These are phyloP conservation scores for Geopemphigus sp. DNA, from an alignment of 1,140 invertebrate species.

Conservation along the genomic window DNA sequence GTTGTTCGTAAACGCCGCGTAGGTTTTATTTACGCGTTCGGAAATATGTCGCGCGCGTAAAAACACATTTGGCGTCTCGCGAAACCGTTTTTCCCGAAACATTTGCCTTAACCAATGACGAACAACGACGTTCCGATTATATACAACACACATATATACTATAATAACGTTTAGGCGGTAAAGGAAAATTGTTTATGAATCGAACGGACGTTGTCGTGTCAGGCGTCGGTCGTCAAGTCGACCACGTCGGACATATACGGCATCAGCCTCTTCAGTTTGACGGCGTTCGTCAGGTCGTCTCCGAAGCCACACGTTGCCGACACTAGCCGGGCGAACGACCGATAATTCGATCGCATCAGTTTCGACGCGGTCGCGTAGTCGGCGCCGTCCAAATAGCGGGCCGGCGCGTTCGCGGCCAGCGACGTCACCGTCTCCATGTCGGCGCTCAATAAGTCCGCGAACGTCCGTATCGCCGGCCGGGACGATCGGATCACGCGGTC, in stretches of 20 bases:
- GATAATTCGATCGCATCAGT: slow-evolving; percentile 19
- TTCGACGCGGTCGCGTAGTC: neutral
- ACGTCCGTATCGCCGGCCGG: neutral
- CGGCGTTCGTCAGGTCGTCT: neutral
- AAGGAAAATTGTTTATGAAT: no score
- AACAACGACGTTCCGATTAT: no score
- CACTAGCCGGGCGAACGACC: neutral
- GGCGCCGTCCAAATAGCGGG: neutral
- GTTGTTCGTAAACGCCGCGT: no score
- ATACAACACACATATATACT: no score
- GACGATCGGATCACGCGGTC: no score
- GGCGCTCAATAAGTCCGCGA: neutral
- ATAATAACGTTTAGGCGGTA: no score
- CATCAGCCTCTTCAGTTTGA: neutral
- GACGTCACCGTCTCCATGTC: neutral
- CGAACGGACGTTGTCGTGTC: no score
- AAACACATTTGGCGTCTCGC: no score
- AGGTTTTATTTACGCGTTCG: no score
- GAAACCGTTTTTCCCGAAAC: no score
- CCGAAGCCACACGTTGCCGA: neutral
- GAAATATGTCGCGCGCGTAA: no score
- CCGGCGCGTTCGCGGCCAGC: neutral
- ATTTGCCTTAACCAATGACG: no score
- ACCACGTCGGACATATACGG: neutral
- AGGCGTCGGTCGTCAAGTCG: neutral